Evolutionary conservation across 2,888 invertebrate genomes (phyloP), one percentile per base, ranked within the genome.

Genomic region (Laspeyria flexula): DNA sequence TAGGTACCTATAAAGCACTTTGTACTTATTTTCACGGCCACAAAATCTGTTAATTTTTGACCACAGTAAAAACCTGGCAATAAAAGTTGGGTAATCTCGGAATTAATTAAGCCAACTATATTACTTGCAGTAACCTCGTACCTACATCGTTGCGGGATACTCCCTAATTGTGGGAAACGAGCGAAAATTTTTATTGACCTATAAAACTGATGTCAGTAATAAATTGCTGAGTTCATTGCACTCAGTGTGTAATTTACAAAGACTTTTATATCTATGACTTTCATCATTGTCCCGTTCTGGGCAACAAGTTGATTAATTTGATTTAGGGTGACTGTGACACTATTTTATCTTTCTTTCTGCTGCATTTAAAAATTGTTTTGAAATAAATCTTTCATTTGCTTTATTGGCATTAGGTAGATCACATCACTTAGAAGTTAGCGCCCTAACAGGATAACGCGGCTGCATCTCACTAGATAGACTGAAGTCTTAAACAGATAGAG

Each of bases 181-280:
- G 79, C 80, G 82, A 84, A 86, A 81, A 73, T 81, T 87, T 88
- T 88, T 87, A 89, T 86, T 65, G 79, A 65, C 74, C 75, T 68
- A 79, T 90, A 88, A 88, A 88, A 83, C 70, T 78, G 72, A 72
- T 64, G 71, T 75, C 79, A 75, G 84, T 80, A 83, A 85, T 88
- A 86, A 90, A 85, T 79, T 76, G 69, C 71, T 65, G 75, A 77
- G 86, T 83, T 87, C 86, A 77, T 76, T 80, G 85, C 75, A 75
- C 85, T 40, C 46, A 30, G 9, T 75, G 71, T 53, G 77, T 79
- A 80, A 83, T 82, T 82, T 79, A 73, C 71, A 73, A 25, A 61
- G 65, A 67, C 65, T 71, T 75, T 82, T 37, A 39, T 34, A 18
- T 35, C 30, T 46, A 34, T 43, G 12, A n/a, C 29, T 50, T 49